Evolutionary conservation across 2,888 invertebrate genomes (phyloP).

Genomic region (Leucozona laternaria): DNA sequence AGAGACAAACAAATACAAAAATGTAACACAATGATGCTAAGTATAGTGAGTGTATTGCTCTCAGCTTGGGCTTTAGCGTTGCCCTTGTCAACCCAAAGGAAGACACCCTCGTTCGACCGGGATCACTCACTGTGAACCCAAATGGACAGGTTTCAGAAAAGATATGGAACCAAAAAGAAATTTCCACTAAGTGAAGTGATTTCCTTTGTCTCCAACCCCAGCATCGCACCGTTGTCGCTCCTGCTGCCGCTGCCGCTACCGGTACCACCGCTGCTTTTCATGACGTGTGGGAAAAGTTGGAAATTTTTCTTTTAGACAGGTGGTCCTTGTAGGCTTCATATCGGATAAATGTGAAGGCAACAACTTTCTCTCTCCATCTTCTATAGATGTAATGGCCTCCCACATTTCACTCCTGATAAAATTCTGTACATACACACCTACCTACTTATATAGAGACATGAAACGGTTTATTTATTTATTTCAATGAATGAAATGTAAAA

Average conservation of each 20-base stretch:
- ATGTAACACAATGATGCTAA: constrained; percentile 54
- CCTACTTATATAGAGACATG: neutral
- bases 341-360: constrained; percentile 17
- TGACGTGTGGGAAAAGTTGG: constrained; percentile 50
- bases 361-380: neutral
- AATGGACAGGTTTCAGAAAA: constrained; percentile 72
- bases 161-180: constrained; percentile 64
- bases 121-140: constrained; percentile 66
- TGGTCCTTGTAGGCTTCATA: constrained; percentile 46
- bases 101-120: constrained; percentile 61
- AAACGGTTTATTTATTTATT: constrained; percentile 69
- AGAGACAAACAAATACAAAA: constrained; percentile 4
- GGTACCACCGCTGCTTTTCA: neutral
- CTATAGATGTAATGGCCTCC: constrained; percentile 47
- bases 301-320: constrained; percentile 55
- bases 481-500: constrained; percentile 69
- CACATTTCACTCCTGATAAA: constrained; percentile 48
- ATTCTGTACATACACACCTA: neutral
- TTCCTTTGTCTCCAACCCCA: constrained; percentile 18
- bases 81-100: constrained; percentile 62
- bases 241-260: no score
- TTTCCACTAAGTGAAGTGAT: constrained; percentile 72
- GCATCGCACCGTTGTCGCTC: no score
- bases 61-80: constrained; percentile 23
- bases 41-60: constrained; percentile 24